Evolutionary conservation across 2,113 vertebrate genomes (phyloP).

Genomic region (Seriola quinqueradiata): DNA sequence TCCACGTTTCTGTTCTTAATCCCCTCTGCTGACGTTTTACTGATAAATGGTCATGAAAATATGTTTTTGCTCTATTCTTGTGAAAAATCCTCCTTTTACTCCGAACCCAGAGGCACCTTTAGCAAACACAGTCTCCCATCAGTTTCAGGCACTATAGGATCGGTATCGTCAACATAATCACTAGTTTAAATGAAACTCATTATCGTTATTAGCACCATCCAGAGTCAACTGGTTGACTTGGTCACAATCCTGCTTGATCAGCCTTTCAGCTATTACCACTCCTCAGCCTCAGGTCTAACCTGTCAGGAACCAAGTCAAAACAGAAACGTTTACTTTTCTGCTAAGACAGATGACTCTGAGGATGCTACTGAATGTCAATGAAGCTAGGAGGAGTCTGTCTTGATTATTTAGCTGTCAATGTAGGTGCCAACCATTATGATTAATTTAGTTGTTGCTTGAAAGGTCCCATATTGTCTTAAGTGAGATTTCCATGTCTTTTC

Average conservation of each 20-base stretch:
- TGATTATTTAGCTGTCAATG: background rate
- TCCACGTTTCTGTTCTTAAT: background rate
- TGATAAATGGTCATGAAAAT: background rate
- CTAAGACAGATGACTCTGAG: background rate
- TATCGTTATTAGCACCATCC: background rate
- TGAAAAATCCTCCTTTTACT: background rate
- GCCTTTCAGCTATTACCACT: background rate
- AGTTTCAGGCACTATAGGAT: background rate
- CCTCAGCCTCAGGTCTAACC: slow-evolving; percentile 9
- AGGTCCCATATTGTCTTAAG: too few relatives aligned
- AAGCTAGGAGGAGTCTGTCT: background rate
- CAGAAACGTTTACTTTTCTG: background rate
- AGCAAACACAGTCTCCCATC: background rate
- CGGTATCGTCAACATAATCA: slow-evolving; percentile 13
- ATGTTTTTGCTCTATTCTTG: background rate
- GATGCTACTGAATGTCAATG: background rate
- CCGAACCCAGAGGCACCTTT: background rate
- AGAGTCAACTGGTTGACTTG: slow-evolving; percentile 19
- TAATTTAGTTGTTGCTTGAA: background rate
- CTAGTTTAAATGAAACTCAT: slow-evolving; percentile 1
- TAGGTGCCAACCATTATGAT: background rate
- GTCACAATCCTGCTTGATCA: background rate
- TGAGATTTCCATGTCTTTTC: too few relatives aligned
- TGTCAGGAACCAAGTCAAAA: slow-evolving; percentile 9
- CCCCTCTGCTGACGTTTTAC: background rate